phyloP scores from a whole-genome alignment of 64 coral and sea anemone genomes.

The Actinia equina region DNA sequence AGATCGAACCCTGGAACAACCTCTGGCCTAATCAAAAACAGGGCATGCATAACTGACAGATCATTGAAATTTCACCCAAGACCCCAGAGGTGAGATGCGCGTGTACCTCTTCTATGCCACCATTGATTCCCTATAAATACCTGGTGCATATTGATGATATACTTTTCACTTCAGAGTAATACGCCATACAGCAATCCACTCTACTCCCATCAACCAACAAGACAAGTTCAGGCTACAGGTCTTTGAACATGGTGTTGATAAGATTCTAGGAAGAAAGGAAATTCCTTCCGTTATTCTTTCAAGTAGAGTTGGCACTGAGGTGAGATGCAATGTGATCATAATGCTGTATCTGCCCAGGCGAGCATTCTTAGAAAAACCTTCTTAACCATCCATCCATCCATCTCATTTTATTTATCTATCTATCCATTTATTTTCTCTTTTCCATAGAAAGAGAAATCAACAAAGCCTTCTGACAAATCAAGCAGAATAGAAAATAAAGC shows the following conservation, averaged over 20 bases:
- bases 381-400: too few species aligned
- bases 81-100: too few species aligned
- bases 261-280: conserved; percentile 95
- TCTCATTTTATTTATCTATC: neutral
- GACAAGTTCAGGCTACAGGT: conserved; percentile 94
- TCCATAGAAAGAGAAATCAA: conserved; percentile 12
- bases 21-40: too few species aligned
- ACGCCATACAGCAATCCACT: conserved; percentile 66
- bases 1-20: too few species aligned
- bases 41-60: too few species aligned
- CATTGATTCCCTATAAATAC: too few species aligned
- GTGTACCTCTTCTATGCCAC: too few species aligned
- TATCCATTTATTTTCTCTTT: neutral
- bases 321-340: conserved; percentile 15
- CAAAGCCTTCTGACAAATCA: neutral
- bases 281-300: conserved; percentile 69
- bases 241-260: conserved; percentile 87
- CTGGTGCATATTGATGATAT: neutral
- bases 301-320: conserved; percentile 59
- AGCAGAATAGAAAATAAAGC: conserved; percentile 1
- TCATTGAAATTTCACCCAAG: too few species aligned
- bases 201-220: conserved; percentile 48
- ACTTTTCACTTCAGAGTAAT: conserved; percentile 59
- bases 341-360: too few species aligned
- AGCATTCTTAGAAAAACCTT: too few species aligned